Evolutionary conservation across 2,113 vertebrate genomes (phyloP).

Genomic region (Megaleporinus macrocephalus): DNA sequence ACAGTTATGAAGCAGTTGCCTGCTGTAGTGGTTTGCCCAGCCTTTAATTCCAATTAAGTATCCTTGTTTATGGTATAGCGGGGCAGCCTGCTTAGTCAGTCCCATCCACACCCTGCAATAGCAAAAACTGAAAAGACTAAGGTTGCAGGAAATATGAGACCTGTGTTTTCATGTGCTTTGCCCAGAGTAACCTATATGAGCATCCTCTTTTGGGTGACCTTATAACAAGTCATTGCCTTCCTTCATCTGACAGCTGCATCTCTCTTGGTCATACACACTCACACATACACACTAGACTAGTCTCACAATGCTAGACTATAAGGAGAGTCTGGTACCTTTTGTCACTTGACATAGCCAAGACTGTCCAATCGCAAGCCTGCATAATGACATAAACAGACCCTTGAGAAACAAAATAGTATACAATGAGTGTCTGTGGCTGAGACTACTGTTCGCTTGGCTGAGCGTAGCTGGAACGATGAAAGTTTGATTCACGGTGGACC

Average conservation of each 20-base stretch:
- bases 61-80: slow-evolving; percentile 1
- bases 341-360: too few species aligned
- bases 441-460: too few species aligned
- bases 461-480: too few species aligned
- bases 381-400: too few species aligned
- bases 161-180: neutral
- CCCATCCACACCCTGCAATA: neutral
- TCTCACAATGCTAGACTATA: too few species aligned
- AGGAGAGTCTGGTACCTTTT: too few species aligned
- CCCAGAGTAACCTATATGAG: neutral
- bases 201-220: slow-evolving; percentile 32
- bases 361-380: too few species aligned
- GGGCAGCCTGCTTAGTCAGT: neutral
- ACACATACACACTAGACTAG: too few species aligned
- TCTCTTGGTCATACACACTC: too few species aligned
- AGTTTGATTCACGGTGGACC: too few species aligned
- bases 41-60: neutral
- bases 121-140: neutral
- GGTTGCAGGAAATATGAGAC: slow-evolving; percentile 22
- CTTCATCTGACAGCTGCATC: neutral
- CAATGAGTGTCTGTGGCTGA: too few species aligned
- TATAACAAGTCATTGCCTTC: slow-evolving; percentile 16
- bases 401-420: too few species aligned
- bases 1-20: neutral
- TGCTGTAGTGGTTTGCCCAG: neutral